A percentile compares a stretch with the other conserved stretches of the same genome.
These are phyloP conservation scores for Megaptera novaeangliae DNA, from an alignment of 2,113 vertebrate genomes.

Conservation along the genomic window DNA sequence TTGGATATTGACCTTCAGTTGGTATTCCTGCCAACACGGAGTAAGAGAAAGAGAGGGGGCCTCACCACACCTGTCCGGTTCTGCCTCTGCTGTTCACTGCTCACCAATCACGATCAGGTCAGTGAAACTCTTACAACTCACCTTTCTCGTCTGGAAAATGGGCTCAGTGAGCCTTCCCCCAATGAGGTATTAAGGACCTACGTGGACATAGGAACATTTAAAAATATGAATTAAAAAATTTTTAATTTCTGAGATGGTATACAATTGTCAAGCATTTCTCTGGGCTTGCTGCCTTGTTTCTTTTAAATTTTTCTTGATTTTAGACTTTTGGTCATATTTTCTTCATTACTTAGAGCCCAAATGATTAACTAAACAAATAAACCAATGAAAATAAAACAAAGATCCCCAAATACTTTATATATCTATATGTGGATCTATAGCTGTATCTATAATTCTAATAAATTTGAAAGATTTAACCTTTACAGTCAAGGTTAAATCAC, in stretches of 20 bases:
- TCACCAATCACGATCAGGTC: fast-evolving
- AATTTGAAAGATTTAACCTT: neutral
- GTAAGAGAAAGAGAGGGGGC: neutral
- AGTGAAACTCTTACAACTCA: fast-evolving
- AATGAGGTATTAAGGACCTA: neutral
- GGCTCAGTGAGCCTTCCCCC: fast-evolving
- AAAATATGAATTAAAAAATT: neutral
- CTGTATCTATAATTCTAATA: too few relatives aligned
- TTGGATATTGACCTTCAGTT: fast-evolving
- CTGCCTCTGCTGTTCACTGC: neutral
- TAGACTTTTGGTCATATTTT: neutral
- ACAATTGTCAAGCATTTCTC: neutral
- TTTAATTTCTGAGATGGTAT: neutral
- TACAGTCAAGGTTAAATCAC: neutral
- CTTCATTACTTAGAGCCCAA: neutral
- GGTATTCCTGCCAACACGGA: neutral
- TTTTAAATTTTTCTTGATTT: neutral
- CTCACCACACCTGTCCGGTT: fast-evolving
- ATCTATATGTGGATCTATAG: too few relatives aligned
- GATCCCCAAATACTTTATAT: neutral
- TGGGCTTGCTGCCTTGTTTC: neutral
- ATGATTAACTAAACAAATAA: neutral
- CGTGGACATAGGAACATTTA: neutral
- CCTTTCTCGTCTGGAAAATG: neutral
- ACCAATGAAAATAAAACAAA: neutral